Evolutionary conservation across 2,888 invertebrate species (phyloP).

Genomic region (Ecliptopera silaceata): DNA sequence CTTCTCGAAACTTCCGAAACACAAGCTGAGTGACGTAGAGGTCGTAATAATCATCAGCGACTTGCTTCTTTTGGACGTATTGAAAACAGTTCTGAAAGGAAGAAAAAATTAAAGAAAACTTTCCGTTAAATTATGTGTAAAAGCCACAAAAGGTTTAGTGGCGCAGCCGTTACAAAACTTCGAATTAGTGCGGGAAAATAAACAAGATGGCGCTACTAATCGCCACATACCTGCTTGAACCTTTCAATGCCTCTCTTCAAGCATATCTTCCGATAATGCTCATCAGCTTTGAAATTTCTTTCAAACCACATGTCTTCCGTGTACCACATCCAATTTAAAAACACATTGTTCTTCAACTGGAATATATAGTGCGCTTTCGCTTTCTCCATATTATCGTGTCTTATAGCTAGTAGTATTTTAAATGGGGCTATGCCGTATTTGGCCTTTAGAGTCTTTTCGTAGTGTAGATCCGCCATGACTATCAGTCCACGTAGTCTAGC

Average conservation of each 20-base stretch:
- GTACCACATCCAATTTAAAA: conserved; percentile 79
- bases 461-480: conserved; percentile 80
- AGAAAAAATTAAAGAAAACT: neutral
- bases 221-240: conserved; percentile 73
- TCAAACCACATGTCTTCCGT: conserved; percentile 76
- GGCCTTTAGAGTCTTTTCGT: conserved; percentile 65
- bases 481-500: conserved; percentile 70
- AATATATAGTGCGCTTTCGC: conserved; percentile 74
- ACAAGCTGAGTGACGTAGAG: conserved; percentile 80
- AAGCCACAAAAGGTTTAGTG: too few species aligned
- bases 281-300: conserved; percentile 82
- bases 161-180: neutral
- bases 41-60: conserved; percentile 88
- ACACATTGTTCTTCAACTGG: conserved; percentile 74
- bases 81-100: conserved; percentile 68
- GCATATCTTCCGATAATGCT: conserved; percentile 77
- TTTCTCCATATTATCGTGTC: conserved; percentile 66
- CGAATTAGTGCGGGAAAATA: neutral
- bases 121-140: too few species aligned
- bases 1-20: conserved; percentile 77
- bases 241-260: conserved; percentile 67
- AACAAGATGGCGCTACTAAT: neutral
- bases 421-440: conserved; percentile 71
- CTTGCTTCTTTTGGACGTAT: conserved; percentile 83
- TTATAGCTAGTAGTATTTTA: conserved; percentile 57